Evolutionary conservation across 2,797 vertebrate genomes (phyloP).

Genomic region (Triplophysa bombifrons): DNA sequence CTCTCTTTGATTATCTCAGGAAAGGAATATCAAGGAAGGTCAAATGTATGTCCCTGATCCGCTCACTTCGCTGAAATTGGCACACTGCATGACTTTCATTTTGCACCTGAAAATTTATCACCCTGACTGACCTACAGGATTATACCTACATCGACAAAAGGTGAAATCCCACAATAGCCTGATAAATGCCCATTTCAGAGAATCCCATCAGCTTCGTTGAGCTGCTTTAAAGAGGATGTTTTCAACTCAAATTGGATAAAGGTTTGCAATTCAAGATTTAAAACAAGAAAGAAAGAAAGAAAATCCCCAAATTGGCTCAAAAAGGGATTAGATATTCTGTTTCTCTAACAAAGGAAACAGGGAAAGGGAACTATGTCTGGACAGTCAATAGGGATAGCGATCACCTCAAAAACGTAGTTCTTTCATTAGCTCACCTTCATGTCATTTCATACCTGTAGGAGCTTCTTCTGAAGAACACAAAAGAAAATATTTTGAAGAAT

Average conservation of each 20-base stretch:
- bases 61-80: conserved; percentile 26
- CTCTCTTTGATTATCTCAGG: conserved; percentile 54
- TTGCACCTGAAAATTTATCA: conserved; percentile 11
- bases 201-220: conserved; percentile 45
- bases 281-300: conserved; percentile 15
- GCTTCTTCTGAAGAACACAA: too few species aligned
- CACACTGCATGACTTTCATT: conserved; percentile 24
- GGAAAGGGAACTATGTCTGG: neutral
- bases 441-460: too few species aligned
- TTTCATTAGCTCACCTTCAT: too few species aligned
- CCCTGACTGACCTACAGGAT: conserved; percentile 7
- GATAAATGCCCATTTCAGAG: conserved; percentile 28
- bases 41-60: conserved; percentile 45
- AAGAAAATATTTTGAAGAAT: too few species aligned
- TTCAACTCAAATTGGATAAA: conserved; percentile 18
- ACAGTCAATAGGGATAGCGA: neutral
- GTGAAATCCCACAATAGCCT: conserved; percentile 35
- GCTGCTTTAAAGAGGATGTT: conserved; percentile 1
- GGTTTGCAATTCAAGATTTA: conserved; percentile 25
- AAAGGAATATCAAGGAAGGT: conserved; percentile 57
- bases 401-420: too few species aligned
- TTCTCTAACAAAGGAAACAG: neutral
- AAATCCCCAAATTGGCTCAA: neutral
- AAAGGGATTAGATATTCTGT: too few species aligned
- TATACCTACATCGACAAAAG: conserved; percentile 37